A percentile compares a stretch with the other conserved stretches of the same genome.
phyloP scores from a whole-genome alignment of 2,888 invertebrate species.

The Arge pagana region DNA sequence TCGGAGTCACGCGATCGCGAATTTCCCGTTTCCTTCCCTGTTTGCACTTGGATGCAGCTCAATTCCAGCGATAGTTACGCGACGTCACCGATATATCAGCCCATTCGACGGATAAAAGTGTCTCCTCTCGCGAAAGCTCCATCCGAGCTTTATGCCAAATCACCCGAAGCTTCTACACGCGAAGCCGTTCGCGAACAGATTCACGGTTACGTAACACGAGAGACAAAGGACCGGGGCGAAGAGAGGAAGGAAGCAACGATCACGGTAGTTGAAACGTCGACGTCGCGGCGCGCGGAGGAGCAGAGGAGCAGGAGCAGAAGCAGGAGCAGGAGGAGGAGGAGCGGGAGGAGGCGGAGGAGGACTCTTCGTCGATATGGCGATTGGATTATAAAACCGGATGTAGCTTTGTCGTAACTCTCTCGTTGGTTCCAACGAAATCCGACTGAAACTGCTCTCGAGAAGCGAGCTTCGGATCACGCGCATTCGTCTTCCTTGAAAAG shows the following conservation, averaged over 20 bases:
- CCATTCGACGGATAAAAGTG: constrained; percentile 17
- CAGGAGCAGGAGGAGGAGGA: too few relatives aligned
- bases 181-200: too few relatives aligned
- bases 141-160: constrained; percentile 18
- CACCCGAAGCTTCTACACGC: too few relatives aligned
- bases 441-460: constrained; percentile 25
- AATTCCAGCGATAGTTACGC: constrained; percentile 37
- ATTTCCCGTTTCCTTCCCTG: too few relatives aligned
- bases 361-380: constrained; percentile 4
- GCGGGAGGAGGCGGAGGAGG: constrained; percentile 2
- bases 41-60: constrained; percentile 45
- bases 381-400: constrained; percentile 21
- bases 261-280: too few relatives aligned
- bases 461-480: constrained; percentile 1
- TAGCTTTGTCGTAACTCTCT: neutral
- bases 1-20: too few relatives aligned
- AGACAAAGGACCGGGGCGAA: too few relatives aligned
- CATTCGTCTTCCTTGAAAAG: neutral
- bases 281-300: too few relatives aligned
- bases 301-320: too few relatives aligned
- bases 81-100: constrained; percentile 16
- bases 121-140: constrained; percentile 3
- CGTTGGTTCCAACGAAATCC: constrained; percentile 11
- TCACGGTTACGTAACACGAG: too few relatives aligned
- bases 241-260: too few relatives aligned